These are phyloP conservation scores for Apoderus coryli DNA, from an alignment of 2,888 invertebrate genomes.

Conservation along the genomic window DNA sequence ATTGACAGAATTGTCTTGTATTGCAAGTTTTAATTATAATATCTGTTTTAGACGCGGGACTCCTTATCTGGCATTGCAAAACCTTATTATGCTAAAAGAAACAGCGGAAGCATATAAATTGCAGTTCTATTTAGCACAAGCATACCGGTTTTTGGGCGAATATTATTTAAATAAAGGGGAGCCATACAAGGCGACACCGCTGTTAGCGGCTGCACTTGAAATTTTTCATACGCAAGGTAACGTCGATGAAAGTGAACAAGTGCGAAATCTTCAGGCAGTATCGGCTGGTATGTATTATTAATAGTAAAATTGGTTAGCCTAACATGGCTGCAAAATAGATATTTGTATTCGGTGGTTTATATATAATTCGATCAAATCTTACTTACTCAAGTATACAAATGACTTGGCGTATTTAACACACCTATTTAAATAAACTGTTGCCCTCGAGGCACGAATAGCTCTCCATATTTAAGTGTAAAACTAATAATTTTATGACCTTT, in stretches of 20 bases:
- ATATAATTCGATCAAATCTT: too few species aligned
- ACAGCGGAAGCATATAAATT: conserved; percentile 22
- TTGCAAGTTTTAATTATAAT: too few species aligned
- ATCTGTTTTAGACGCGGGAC: conserved; percentile 20
- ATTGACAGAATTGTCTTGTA: too few species aligned
- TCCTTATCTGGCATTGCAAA: conserved; percentile 18
- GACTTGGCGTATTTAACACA: too few species aligned
- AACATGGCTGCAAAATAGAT: too few species aligned
- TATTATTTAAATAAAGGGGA: conserved; percentile 26
- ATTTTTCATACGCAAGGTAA: conserved; percentile 22
- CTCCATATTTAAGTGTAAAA: too few species aligned
- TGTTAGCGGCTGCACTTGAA: conserved; percentile 24
- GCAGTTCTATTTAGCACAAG: conserved; percentile 24
- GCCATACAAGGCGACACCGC: conserved; percentile 23
- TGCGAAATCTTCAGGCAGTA: conserved; percentile 26
- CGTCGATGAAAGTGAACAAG: conserved; percentile 21
- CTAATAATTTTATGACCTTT: too few species aligned
- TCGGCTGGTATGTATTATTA: conserved; percentile 27
- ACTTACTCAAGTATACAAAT: too few species aligned
- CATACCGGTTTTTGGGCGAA: conserved; percentile 28
- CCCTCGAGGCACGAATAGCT: too few species aligned
- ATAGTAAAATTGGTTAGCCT: too few species aligned
- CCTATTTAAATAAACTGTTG: too few species aligned
- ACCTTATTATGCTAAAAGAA: conserved; percentile 21
- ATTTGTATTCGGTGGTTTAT: too few species aligned